Percentiles rank a stretch among this genome's conserved stretches.
phyloP scores from a whole-genome alignment of 2,113 vertebrate species.

The Upupa epops region DNA sequence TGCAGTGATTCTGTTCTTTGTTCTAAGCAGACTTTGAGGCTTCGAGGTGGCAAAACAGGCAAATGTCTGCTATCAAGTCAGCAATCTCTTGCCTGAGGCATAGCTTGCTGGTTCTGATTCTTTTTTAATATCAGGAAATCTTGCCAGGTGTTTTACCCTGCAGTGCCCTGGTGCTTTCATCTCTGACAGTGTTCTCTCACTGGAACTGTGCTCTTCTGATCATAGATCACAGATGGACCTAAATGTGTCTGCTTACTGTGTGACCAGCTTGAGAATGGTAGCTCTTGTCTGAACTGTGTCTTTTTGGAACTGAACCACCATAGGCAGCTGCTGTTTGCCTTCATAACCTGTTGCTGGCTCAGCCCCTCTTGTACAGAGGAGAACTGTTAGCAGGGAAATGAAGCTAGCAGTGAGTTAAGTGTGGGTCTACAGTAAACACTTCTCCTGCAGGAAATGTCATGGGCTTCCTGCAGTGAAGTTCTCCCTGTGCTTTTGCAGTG shows the following conservation, averaged over 20 bases:
- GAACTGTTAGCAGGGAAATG: not conserved
- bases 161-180: not conserved
- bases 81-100: not conserved
- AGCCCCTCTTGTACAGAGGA: fast-evolving
- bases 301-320: not conserved
- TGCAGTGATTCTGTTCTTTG: slow-evolving; percentile 20
- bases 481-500: not conserved
- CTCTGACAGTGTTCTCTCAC: not conserved
- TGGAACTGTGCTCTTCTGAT: not conserved
- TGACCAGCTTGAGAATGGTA: not conserved
- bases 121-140: not conserved
- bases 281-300: not conserved
- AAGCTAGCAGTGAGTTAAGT: not conserved
- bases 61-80: slow-evolving; percentile 15
- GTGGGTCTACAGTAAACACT: not conserved
- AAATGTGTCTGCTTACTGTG: fast-evolving
- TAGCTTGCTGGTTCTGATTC: not conserved
- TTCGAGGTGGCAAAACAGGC: not conserved
- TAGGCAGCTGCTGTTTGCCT: not conserved
- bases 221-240: not conserved
- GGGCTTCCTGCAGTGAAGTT: not conserved
- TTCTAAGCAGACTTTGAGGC: not conserved
- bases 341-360: not conserved
- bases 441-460: not conserved
- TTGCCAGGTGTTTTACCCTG: not conserved